Evolutionary conservation across 1,140 invertebrate genomes (phyloP).

Genomic region (Homarus americanus): DNA sequence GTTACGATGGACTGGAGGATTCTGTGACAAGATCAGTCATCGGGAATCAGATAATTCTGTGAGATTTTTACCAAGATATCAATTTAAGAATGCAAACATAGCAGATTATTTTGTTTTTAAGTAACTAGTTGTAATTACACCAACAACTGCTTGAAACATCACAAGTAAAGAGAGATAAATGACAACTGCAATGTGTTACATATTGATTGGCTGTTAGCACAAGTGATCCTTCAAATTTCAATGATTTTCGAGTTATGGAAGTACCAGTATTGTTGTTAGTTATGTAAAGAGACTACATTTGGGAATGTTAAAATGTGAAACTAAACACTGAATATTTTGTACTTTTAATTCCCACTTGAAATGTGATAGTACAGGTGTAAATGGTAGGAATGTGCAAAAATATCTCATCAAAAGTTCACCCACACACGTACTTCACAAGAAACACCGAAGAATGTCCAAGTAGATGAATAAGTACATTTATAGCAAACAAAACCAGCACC

Average conservation of each 20-base stretch:
- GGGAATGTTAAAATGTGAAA: neutral
- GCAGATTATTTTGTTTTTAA: no score
- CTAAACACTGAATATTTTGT: neutral
- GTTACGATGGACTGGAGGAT: neutral
- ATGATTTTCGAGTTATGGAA: no score
- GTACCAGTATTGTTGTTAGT: no score
- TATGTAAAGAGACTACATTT: neutral
- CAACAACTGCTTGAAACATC: no score
- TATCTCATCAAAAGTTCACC: neutral
- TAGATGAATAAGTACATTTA: neutral
- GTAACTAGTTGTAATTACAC: no score
- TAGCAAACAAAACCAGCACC: neutral
- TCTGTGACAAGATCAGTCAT: neutral
- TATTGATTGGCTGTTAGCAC: no score
- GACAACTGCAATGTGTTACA: no score
- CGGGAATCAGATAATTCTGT: neutral
- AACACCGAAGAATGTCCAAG: neutral
- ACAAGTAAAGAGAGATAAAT: no score
- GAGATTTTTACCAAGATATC: no score
- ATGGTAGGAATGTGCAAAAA: conserved; percentile 16
- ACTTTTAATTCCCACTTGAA: conserved; percentile 12
- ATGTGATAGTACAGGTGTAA: neutral
- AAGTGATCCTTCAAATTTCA: no score
- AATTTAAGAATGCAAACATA: no score
- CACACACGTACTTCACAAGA: neutral